Conservation (phyloP, 2,113 vertebrate species). For the Prietella phreatophila region DNA sequence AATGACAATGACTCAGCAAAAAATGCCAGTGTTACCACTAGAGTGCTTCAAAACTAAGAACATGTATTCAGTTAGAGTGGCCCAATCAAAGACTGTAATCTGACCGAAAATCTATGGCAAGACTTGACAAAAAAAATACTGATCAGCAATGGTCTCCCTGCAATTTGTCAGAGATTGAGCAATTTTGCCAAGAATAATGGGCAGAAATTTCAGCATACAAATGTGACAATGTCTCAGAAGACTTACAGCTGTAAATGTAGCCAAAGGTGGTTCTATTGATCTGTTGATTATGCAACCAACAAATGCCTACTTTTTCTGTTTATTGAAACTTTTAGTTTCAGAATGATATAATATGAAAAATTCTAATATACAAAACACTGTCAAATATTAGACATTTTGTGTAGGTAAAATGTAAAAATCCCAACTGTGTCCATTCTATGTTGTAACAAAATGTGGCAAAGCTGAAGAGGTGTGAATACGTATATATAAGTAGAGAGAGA, state of each 20-base stretch:
- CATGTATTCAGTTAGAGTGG: background rate
- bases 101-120: background rate
- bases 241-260: background rate
- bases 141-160: background rate
- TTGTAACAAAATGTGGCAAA: background rate
- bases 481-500: too few relatives aligned
- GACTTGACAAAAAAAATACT: background rate
- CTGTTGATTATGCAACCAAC: background rate
- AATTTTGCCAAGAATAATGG: background rate
- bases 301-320: background rate
- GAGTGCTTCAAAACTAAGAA: background rate
- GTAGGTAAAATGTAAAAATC: background rate
- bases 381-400: background rate
- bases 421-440: background rate
- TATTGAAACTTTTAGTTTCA: background rate
- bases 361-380: background rate
- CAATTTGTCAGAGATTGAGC: background rate
- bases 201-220: background rate
- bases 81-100: background rate
- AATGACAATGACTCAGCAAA: background rate
- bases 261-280: background rate
- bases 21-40: background rate
- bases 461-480: background rate
- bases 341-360: background rate
- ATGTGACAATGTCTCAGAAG: background rate